Evolutionary conservation across 2,797 vertebrate genomes (phyloP), one percentile per base, ranked within the genome.

Genomic region (Poecilia wingei): DNA sequence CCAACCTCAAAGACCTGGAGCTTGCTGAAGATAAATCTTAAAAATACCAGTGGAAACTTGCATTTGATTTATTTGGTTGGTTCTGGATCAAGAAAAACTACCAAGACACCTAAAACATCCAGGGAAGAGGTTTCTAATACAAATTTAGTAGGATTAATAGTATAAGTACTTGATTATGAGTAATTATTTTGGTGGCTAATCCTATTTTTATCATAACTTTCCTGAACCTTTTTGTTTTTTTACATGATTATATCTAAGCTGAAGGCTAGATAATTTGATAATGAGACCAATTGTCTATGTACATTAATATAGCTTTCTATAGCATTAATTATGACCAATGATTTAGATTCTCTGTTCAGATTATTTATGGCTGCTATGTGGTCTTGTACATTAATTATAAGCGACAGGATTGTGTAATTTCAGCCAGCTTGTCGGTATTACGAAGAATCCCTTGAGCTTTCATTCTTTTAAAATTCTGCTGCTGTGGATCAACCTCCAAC

Each of bases 401-500:
- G 16, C 13, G 6, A 70, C 16, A 39, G 6, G 36, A 41, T 12
- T 69, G 6, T 22, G 31, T 49, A 20, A 47, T 10, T 4, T 9
- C 43, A 57, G 25, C 7, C 61, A 64, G 33, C 61, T 7, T 28
- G 12, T 45, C 3, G 20, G 20, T 75, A 20, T 16, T 16, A 4
- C 12, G 20, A 7, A 25, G 47, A 79, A 41, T 83, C 81, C 71
- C 70, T 33, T 46, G 14, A 76, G 73, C 70, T 70, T 43, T 69
- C 6, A 13, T 36, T 75, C 41, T 79, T 79, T 80, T 18, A 36
- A 46, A 70, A 75, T 69, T 76, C 69, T 66, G 72, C 47, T 18
- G 74, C 77, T 78, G 64, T 46, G 41, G 36, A 55, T 55, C 75
- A 79, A 59, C 73, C 76, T 77, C 79, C 25, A 0, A 75, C 10